phyloP scores from a whole-genome alignment of 2,113 vertebrate species.

The Spea bombifrons region DNA sequence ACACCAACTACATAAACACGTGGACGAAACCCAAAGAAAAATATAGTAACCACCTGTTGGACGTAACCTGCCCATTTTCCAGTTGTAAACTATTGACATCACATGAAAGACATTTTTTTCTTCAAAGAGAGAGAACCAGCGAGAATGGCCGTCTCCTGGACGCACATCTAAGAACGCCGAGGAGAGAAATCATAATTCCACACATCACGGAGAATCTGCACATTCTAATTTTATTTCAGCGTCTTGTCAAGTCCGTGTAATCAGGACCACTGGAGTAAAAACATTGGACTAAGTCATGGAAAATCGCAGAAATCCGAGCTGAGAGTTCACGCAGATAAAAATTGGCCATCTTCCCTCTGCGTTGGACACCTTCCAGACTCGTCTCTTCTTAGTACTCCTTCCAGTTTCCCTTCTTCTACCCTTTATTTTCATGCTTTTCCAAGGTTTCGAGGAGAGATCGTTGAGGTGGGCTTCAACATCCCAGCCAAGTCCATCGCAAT shows the following conservation, averaged over 20 bases:
- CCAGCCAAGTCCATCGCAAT: too few relatives aligned
- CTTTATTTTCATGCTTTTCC: background rate
- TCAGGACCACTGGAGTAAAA: background rate
- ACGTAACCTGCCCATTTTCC: background rate
- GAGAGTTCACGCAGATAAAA: background rate
- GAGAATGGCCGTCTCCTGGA: background rate
- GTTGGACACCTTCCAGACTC: constrained; percentile 9
- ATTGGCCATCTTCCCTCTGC: background rate
- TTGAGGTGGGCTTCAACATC: too few relatives aligned
- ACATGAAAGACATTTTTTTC: background rate
- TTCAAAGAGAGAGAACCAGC: background rate
- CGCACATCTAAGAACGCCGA: background rate
- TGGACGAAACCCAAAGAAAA: too few relatives aligned
- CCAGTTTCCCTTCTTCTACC: constrained; percentile 6
- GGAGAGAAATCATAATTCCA: background rate
- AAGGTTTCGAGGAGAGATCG: too few relatives aligned
- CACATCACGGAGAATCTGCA: background rate
- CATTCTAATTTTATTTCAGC: background rate
- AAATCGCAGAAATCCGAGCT: constrained; percentile 21
- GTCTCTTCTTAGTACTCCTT: background rate
- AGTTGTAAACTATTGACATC: background rate
- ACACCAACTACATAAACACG: too few relatives aligned
- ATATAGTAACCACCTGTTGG: background rate
- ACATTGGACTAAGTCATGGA: constrained; percentile 33
- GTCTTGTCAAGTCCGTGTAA: background rate